Base-by-base conservation (phyloP, 2,113 vertebrate species). In the Cynoglossus semilaevis region DNA sequence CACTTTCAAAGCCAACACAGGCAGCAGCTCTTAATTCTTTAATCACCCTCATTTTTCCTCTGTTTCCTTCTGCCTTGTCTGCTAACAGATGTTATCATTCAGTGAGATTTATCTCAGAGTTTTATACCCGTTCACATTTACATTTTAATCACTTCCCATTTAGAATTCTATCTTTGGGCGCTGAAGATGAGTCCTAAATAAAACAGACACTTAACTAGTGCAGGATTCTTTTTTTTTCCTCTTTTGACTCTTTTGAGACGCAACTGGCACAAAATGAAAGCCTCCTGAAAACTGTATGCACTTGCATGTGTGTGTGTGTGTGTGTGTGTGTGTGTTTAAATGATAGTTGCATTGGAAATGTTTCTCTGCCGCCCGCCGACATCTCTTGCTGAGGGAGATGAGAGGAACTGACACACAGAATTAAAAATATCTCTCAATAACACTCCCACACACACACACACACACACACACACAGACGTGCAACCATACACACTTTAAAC, bases 351-450 rank as follows among this genome's bases (percentile, higher is more conserved):
- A 62, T 51, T 68, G 75, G 72, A 84, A 80, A 82, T 79, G 61
- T 77, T 86, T 84, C 73, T 73, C 76, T 67, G 74, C 51, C 85
- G 85, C 70, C 48, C 70, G 84, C 64, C 64, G 57, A 78, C 67
- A 37, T 85, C 82, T 89, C 76, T 81, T 58, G 60, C 81, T 76
- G 76, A 60, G 72, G 70, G 80, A 86, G 77, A 83, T 82, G 85
- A 84, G 82, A 80, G 76, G 70, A 79, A 74, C 69, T 76, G 83
- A 88, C 83, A 90, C 66, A 77, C 76, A 82, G 79, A 85, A 84
- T 80, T 84, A 87, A 85, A 89, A 85, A 89, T 89, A 87, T 84
- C 85, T 86, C 82, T 83, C 77, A 87, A 84, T 80, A 85, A 85
- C 79, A 82, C 85, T 72, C 84, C 71, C 76, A 67, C 80, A 60